Conservation (phyloP, 2,888 invertebrate species). For the Rotaria magnacalcarata region DNA sequence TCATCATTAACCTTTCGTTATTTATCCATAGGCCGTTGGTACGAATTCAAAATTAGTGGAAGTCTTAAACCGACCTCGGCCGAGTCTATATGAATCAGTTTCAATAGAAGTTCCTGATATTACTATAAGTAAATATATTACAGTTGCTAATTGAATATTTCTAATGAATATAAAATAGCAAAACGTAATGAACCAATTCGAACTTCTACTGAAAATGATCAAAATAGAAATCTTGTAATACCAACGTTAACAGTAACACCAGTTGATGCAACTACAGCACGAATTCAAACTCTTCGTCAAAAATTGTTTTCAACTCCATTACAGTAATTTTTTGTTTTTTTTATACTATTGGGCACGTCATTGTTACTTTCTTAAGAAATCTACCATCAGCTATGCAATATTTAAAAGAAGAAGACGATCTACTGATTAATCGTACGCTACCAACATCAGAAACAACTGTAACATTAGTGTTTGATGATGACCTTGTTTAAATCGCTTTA, state of each 20-base stretch:
- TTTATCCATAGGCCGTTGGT: not conserved
- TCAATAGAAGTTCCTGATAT: not conserved
- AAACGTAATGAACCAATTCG: not conserved
- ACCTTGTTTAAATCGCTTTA: not conserved
- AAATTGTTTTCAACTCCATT: not conserved
- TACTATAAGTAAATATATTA: not conserved
- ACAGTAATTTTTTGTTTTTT: not conserved
- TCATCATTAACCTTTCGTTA: not conserved
- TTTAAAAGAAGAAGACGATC: not conserved
- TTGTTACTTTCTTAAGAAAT: not conserved
- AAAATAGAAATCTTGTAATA: not conserved
- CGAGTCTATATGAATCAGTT: not conserved
- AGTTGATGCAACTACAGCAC: not conserved
- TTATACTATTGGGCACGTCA: no score
- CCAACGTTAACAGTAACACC: not conserved
- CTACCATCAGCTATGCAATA: constrained; percentile 30
- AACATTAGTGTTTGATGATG: not conserved
- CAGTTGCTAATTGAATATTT: not conserved
- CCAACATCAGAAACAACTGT: constrained; percentile 7
- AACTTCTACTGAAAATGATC: not conserved
- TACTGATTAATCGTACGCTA: not conserved
- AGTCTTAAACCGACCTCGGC: constrained; percentile 5
- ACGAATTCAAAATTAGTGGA: not conserved
- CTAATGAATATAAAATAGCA: not conserved
- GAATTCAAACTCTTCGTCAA: constrained; percentile 8